These are phyloP conservation scores for Trissolcus brochymenae DNA, from an alignment of 2,888 invertebrate genomes.

Conservation along the genomic window DNA sequence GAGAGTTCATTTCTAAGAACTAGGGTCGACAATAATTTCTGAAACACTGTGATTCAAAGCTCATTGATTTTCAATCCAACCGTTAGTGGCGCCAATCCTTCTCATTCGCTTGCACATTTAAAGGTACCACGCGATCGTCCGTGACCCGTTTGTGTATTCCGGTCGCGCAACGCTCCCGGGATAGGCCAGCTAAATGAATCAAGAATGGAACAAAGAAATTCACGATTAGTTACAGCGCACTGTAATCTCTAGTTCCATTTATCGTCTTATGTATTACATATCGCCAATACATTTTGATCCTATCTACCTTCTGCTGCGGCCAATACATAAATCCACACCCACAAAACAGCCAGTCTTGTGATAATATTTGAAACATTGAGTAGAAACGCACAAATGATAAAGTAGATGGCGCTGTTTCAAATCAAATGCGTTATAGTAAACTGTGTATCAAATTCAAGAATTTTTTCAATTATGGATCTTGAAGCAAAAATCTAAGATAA, in stretches of 20 bases:
- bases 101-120: constrained; percentile 48
- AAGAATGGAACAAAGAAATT: constrained; percentile 58
- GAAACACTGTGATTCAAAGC: constrained; percentile 59
- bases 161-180: constrained; percentile 48
- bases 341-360: too few relatives aligned
- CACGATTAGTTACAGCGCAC: constrained; percentile 51
- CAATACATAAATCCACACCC: too few relatives aligned
- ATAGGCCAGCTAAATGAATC: constrained; percentile 57
- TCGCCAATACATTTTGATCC: constrained; percentile 32
- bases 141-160: constrained; percentile 59
- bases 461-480: too few relatives aligned
- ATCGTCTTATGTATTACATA: constrained; percentile 43
- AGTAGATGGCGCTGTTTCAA: neutral
- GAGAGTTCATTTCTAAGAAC: neutral
- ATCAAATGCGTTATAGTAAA: too few relatives aligned
- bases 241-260: constrained; percentile 41
- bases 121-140: constrained; percentile 55
- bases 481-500: too few relatives aligned
- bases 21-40: constrained; percentile 7
- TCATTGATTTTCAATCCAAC: constrained; percentile 68
- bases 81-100: constrained; percentile 57
- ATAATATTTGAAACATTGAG: constrained; percentile 5
- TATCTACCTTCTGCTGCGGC: neutral
- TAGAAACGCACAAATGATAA: constrained; percentile 4
- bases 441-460: too few relatives aligned